Base-by-base conservation (phyloP, 2,113 vertebrate genomes). In the Mixornis gularis region DNA sequence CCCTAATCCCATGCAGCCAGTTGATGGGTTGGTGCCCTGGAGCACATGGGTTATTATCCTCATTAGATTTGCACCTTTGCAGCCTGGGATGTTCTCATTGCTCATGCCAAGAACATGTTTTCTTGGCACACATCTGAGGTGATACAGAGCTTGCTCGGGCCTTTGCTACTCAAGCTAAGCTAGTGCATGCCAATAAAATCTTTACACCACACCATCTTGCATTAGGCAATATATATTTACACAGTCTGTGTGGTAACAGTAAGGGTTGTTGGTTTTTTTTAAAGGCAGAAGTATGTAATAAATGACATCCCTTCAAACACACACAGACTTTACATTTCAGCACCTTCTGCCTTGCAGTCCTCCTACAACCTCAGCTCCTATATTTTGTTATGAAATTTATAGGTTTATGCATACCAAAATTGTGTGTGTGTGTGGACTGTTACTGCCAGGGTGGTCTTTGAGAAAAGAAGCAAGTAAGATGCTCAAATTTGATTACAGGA, bases 401-500 rank as follows among this genome's bases (percentile, higher is more conserved):
- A 94, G 78, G 92, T 92, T 96, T 92, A 83, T 93, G 82, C 95
- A 96, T 94, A 96, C 92, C 95, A 91, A 95, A 94, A 96, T 91
- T 89, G 84, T 95, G 82, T 93, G 78, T 83, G 92, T 90, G 93
- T 70, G 90, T 72, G 53, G 56, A 93, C 87, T 91, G 87, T 44
- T 84, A 86, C 92, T n/a, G 12, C 81, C 95, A 95, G 96, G 96
- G 96, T 97, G 96, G 96, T 96, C 96, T 93, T 89, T 82, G 71
- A 92, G 89, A 81, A 96, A 91, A 94, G 89, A 86, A 93, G 89
- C 87, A 96, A 95, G 85, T 73, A 92, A 94, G 95, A 96, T 94
- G 94, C 88, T 96, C 95, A 96, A 95, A 95, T 94, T 93, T 93
- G 94, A 96, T 97, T 96, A 90, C 87, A 96, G 96, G 95, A 97